Conservation (phyloP, 2,797 vertebrate species). For the Mormyrops boulengeri region DNA sequence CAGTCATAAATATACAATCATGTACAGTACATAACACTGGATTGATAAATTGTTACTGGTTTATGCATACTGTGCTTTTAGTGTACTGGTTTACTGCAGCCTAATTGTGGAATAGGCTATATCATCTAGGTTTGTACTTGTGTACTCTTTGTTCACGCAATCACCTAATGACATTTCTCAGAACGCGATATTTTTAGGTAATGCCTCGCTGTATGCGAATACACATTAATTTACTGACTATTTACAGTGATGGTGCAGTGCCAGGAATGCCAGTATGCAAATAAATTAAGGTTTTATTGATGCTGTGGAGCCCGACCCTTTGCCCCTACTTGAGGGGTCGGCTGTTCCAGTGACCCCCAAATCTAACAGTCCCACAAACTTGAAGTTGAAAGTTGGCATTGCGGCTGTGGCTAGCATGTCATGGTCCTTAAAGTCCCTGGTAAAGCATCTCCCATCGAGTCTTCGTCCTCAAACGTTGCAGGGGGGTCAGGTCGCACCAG, state of each 20-base stretch:
- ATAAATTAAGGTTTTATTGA: neutral
- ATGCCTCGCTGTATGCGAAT: too few species aligned
- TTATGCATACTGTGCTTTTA: neutral
- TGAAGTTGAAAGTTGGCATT: neutral
- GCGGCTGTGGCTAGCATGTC: neutral
- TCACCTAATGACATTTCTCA: neutral
- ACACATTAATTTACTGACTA: neutral
- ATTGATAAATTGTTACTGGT: neutral
- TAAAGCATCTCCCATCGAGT: neutral
- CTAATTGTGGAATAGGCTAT: too few species aligned
- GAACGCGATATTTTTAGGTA: too few species aligned
- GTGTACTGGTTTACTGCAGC: neutral
- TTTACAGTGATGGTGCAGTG: neutral
- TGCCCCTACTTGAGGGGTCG: too few species aligned
- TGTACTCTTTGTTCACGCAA: neutral
- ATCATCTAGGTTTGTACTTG: neutral
- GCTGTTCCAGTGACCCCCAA: too few species aligned
- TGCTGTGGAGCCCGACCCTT: neutral
- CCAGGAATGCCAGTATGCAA: neutral
- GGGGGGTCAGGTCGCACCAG: neutral
- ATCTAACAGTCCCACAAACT: neutral
- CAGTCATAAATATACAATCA: neutral
- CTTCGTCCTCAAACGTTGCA: neutral
- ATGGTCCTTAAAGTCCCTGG: neutral
- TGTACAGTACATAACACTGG: neutral